Conservation (phyloP, 2,888 invertebrate species). For the Myopa testacea region DNA sequence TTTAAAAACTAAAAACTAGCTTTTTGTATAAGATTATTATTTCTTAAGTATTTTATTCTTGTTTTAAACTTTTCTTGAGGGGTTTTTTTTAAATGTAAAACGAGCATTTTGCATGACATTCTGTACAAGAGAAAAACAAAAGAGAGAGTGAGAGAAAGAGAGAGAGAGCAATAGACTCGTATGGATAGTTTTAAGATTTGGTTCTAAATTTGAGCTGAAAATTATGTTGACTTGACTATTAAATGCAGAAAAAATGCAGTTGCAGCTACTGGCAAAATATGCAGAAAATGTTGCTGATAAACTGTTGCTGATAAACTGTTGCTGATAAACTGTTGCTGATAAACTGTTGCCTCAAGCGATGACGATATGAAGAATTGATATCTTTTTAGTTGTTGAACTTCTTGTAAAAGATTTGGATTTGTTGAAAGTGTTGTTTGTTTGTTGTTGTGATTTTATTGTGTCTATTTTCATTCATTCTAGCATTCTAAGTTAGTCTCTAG, state of each 20-base stretch:
- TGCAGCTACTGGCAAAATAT: no score
- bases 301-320: not conserved
- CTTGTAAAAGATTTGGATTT: not conserved
- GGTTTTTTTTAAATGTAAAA: no score
- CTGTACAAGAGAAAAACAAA: not conserved
- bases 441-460: slow-evolving; percentile 26
- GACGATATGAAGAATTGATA: no score
- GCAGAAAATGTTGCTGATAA: not conserved
- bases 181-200: no score
- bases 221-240: no score
- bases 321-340: not conserved
- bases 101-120: no score
- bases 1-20: not conserved
- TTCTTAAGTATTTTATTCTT: not conserved
- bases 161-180: not conserved
- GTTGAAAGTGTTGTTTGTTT: not conserved
- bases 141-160: not conserved
- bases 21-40: not conserved
- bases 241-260: not conserved
- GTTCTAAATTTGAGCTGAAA: no score
- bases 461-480: slow-evolving; percentile 18
- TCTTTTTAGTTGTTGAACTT: no score
- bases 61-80: no score
- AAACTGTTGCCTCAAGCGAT: no score
- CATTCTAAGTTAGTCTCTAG: slow-evolving; percentile 7